Conservation (phyloP, 2,113 vertebrate species). For the Heptranchias perlo region DNA sequence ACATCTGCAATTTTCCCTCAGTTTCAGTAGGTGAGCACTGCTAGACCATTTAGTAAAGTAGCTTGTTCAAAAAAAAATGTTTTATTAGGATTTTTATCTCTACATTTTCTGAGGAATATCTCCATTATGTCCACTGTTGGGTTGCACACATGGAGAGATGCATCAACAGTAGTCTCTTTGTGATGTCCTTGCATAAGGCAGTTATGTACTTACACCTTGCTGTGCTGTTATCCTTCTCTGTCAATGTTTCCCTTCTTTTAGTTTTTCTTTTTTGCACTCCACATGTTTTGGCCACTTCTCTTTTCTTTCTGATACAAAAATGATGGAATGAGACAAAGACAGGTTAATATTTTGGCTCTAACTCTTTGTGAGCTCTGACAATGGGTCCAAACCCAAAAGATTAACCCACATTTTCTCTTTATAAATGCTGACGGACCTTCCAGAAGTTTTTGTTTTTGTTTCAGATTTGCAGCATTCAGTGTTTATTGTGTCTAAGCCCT, state of each 20-base stretch:
- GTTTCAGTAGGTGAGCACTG: neutral
- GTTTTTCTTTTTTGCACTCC: neutral
- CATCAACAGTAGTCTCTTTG: neutral
- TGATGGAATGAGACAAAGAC: neutral
- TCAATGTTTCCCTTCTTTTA: neutral
- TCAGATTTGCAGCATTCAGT: neutral
- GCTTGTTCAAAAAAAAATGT: neutral
- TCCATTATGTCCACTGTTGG: neutral
- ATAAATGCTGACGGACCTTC: neutral
- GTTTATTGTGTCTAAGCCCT: neutral
- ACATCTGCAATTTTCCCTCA: neutral
- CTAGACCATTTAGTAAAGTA: neutral
- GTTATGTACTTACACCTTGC: neutral
- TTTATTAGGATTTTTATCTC: neutral
- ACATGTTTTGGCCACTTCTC: neutral
- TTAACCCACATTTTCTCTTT: neutral
- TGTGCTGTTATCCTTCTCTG: neutral
- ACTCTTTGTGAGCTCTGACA: neutral
- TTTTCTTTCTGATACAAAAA: neutral
- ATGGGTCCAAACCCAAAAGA: neutral
- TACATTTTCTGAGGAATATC: neutral
- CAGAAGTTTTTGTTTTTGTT: neutral
- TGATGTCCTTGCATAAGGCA: neutral
- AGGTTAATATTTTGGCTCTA: neutral
- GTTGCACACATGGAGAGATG: neutral